Conservation (phyloP, 2,888 invertebrate genomes). For the Pristionchus maxplancki region DNA sequence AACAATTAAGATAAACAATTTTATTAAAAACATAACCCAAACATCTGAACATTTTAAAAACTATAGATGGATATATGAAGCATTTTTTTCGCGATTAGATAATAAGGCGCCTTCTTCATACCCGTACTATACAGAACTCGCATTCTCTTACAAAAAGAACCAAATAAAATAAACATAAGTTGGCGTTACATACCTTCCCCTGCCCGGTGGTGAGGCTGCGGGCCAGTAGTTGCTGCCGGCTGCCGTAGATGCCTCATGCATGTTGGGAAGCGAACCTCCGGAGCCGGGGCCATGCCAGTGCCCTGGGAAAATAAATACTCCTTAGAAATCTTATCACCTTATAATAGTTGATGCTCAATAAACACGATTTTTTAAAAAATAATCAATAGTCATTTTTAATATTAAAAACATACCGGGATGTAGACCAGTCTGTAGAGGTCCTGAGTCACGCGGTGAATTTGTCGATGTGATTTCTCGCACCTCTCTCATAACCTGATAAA, state of each 20-base stretch:
- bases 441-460: conserved; percentile 59
- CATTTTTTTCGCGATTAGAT: no score
- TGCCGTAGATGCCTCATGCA: conserved; percentile 67
- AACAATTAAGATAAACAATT: no score
- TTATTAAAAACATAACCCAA: no score
- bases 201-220: conserved; percentile 49
- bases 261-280: conserved; percentile 75
- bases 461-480: conserved; percentile 55
- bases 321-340: neutral
- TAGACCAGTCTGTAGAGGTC: conserved; percentile 43
- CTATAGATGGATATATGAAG: no score
- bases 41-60: no score
- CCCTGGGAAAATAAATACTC: conserved; percentile 48
- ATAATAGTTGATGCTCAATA: neutral
- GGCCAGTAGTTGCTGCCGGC: conserved; percentile 58
- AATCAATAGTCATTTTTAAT: no score
- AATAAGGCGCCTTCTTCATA: no score
- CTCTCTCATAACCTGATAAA: conserved; percentile 38
- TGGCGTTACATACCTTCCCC: conserved; percentile 49
- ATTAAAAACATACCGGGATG: neutral
- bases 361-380: no score
- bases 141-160: neutral
- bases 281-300: conserved; percentile 67
- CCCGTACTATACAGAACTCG: no score
- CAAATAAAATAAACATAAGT: no score